Evolutionary conservation across 2,113 vertebrate genomes (phyloP).

Genomic region (Carassius auratus): DNA sequence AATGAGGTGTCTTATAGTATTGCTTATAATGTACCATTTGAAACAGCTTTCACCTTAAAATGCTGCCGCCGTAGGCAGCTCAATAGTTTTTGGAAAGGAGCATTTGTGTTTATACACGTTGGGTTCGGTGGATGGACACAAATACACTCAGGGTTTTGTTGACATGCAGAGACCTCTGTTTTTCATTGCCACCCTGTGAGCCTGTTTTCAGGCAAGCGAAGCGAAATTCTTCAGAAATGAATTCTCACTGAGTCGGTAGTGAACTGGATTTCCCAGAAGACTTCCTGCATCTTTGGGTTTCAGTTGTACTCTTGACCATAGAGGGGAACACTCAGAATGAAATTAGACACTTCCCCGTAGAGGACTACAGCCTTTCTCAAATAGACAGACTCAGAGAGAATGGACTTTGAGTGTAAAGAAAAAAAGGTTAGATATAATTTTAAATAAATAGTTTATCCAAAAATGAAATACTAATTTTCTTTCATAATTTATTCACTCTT

Average conservation of each 20-base stretch:
- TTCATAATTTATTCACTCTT: not conserved
- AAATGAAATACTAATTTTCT: not conserved
- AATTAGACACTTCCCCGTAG: conserved; percentile 37
- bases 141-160: conserved; percentile 44
- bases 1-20: not conserved
- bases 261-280: conserved; percentile 48
- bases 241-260: conserved; percentile 43
- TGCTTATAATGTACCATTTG: not conserved
- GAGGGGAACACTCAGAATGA: conserved; percentile 35
- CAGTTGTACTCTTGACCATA: conserved; percentile 50
- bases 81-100: not conserved
- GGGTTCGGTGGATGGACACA: conserved; percentile 24
- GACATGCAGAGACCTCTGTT: conserved; percentile 46
- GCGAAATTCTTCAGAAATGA: conserved; percentile 48
- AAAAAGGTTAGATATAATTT: not conserved
- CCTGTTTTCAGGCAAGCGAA: conserved; percentile 43
- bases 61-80: not conserved
- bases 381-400: conserved; percentile 9
- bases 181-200: conserved; percentile 38
- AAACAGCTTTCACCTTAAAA: not conserved
- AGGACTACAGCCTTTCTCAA: conserved; percentile 8
- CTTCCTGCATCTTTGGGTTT: conserved; percentile 34
- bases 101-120: conserved; percentile 8
- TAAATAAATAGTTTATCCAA: not conserved
- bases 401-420: not conserved